Evolutionary conservation across 2,113 vertebrate genomes (phyloP).

Genomic region (Eptatretus burgeri): DNA sequence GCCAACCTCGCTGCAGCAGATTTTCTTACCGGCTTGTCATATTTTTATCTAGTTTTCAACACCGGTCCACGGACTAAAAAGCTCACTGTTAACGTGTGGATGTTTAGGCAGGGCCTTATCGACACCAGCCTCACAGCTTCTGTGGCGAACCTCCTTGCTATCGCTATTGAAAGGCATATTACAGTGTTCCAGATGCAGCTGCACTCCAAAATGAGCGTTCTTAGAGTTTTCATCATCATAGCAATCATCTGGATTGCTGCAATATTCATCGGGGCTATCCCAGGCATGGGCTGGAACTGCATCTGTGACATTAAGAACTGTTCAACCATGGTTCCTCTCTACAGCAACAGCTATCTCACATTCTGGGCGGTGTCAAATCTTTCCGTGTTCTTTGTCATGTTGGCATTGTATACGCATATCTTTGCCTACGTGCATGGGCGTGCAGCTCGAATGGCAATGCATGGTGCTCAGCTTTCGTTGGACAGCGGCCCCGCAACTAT

Average conservation of each 20-base stretch:
- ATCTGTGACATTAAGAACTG: slow-evolving; percentile 46
- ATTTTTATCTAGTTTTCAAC: slow-evolving; percentile 54
- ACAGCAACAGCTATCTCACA: slow-evolving; percentile 68
- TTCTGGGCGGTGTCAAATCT: slow-evolving; percentile 77
- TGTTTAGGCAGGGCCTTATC: slow-evolving; percentile 65
- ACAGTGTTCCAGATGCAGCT: slow-evolving; percentile 60
- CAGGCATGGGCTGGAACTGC: slow-evolving; percentile 83
- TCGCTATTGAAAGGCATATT: slow-evolving; percentile 73
- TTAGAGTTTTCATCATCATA: slow-evolving; percentile 61
- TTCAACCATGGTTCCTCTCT: slow-evolving; percentile 60
- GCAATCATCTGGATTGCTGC: slow-evolving; percentile 52
- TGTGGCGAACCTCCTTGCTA: slow-evolving; percentile 52
- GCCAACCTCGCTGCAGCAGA: slow-evolving; percentile 57
- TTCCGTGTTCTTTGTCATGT: slow-evolving; percentile 56
- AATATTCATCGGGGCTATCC: slow-evolving; percentile 66
- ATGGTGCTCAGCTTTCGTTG: slow-evolving; percentile 23
- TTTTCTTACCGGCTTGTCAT: slow-evolving; percentile 50
- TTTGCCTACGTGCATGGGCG: slow-evolving; percentile 70
- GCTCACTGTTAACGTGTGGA: slow-evolving; percentile 46
- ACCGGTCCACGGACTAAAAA: slow-evolving; percentile 37
- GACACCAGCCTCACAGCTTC: slow-evolving; percentile 72
- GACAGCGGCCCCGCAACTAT: slow-evolving; percentile 63
- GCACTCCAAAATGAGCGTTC: slow-evolving; percentile 71
- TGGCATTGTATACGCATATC: slow-evolving; percentile 56
- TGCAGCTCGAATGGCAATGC: slow-evolving; percentile 29